Base-by-base conservation (phyloP, 2,113 vertebrate genomes). In the Leptobrachium ailaonicum region DNA sequence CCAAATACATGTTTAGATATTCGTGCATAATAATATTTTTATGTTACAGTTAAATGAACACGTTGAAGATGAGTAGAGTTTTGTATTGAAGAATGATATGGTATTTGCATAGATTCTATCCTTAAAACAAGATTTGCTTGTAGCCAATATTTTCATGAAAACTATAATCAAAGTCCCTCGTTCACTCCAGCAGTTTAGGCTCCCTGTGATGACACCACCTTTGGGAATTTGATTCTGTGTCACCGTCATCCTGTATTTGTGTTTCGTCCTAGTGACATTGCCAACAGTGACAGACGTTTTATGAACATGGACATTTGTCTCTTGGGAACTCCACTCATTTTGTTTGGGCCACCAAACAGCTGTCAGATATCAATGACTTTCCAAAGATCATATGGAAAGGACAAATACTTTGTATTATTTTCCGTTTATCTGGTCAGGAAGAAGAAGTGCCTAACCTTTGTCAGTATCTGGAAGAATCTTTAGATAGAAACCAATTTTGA, bases 341-440 rank as follows among this genome's bases (percentile, higher is more conserved):
- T 53, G 53, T 69, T 74, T 68, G 71, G 78, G 71, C 71, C 78
- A 80, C 71, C 71, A 80, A 56, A 80, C 60, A 80, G 78, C 78
- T 74, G 71, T 80, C 78, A 80, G 78, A 62, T 74, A 80, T 74
- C 78, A n/a, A 68, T 74, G 78, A 80, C 71, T 80, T 80, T 80
- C 63, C 47, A 68, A 60, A 47, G 71, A 66, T 62, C 68, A 4
- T 60, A 62, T 45, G 43, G 42, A 74, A 74, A 80, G 78, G 78
- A 74, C 78, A 68, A 60, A 67, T 58, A 42, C 44, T 58, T 47
- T 44, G 66, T 74, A 66, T 67, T 74, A 74, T 64, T 42, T 50
- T 62, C 50, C 53, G 68, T 80, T 42, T 60, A 60, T 62, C 6
- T 58, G 42, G 40, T 14, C 42, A 43, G 44, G 66, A 11, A 44